Percentiles rank a stretch among this genome's conserved stretches.
These are phyloP conservation scores for Perdita meconis DNA, from an alignment of 2,888 invertebrate species.

Conservation along the genomic window DNA sequence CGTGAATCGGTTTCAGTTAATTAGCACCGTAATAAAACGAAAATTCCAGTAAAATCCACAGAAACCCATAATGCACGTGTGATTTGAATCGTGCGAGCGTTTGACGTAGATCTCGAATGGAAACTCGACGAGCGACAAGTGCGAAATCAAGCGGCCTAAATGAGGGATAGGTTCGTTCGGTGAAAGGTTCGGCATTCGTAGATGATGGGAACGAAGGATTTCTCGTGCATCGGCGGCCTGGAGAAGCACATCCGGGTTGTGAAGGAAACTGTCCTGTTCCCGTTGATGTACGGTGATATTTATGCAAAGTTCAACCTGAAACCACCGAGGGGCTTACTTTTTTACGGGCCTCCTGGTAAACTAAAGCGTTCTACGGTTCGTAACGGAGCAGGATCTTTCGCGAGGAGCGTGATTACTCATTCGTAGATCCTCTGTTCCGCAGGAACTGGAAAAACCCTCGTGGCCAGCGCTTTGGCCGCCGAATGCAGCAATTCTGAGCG, in stretches of 20 bases:
- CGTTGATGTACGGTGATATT: slow-evolving; percentile 94
- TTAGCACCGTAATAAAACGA: slow-evolving; percentile 28
- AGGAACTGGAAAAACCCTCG: slow-evolving; percentile 95
- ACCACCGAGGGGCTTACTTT: slow-evolving; percentile 94
- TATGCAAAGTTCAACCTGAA: slow-evolving; percentile 93
- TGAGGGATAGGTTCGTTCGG: slow-evolving; percentile 20
- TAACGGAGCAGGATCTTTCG: slow-evolving; percentile 23
- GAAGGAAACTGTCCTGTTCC: slow-evolving; percentile 95
- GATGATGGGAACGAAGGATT: slow-evolving; percentile 77
- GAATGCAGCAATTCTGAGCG: slow-evolving; percentile 91
- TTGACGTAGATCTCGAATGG: neutral
- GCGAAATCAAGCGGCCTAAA: slow-evolving; percentile 6
- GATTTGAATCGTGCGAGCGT: neutral
- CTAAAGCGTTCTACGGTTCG: slow-evolving; percentile 47
- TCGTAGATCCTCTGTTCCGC: slow-evolving; percentile 41
- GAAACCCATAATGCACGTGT: slow-evolving; percentile 43
- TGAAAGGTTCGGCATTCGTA: no score
- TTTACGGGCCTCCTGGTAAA: slow-evolving; percentile 95
- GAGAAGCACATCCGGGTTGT: slow-evolving; percentile 93
- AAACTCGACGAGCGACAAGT: slow-evolving; percentile 7
- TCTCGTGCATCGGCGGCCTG: slow-evolving; percentile 90
- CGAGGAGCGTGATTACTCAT: slow-evolving; percentile 11
- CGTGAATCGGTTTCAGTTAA: slow-evolving; percentile 66
- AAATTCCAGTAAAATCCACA: slow-evolving; percentile 75
- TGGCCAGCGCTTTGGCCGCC: slow-evolving; percentile 94